A percentile compares a stretch with the other conserved stretches of the same genome.
Conservation (phyloP, 2,797 vertebrate genomes). For the Urosaurus nigricauda region DNA sequence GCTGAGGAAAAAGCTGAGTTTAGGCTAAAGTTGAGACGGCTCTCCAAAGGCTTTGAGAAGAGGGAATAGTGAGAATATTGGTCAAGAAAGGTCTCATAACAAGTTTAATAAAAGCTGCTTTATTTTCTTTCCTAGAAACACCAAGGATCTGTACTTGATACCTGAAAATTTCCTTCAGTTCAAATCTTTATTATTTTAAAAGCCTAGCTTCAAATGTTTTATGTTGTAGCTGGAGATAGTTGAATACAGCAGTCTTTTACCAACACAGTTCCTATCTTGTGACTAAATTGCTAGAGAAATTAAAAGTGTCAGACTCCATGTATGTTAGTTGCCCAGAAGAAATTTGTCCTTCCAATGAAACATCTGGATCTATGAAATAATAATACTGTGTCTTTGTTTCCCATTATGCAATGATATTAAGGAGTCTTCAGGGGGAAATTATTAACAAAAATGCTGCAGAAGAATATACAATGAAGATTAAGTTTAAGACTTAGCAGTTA, state of each 20-base stretch:
- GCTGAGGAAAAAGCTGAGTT: slow-evolving; percentile 70
- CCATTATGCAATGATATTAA: slow-evolving; percentile 77
- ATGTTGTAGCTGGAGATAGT: slow-evolving; percentile 44
- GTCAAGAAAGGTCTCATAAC: slow-evolving; percentile 80
- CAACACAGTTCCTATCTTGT: slow-evolving; percentile 69
- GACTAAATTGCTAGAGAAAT: slow-evolving; percentile 77
- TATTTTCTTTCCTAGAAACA: slow-evolving; percentile 80
- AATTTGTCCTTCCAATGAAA: slow-evolving; percentile 75
- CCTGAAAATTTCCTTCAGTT: slow-evolving; percentile 83
- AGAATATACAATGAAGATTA: slow-evolving; percentile 75
- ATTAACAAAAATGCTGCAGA: slow-evolving; percentile 76
- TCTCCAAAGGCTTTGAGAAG: slow-evolving; percentile 77
- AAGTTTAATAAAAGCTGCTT: slow-evolving; percentile 84
- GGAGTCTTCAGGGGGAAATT: slow-evolving; percentile 76
- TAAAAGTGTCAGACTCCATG: slow-evolving; percentile 76
- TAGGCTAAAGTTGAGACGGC: slow-evolving; percentile 73
- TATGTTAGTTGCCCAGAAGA: slow-evolving; percentile 72
- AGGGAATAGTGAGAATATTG: slow-evolving; percentile 75
- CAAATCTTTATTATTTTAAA: slow-evolving; percentile 83
- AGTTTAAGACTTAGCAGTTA: slow-evolving; percentile 74
- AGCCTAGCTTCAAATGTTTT: slow-evolving; percentile 59
- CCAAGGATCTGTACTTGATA: slow-evolving; percentile 80
- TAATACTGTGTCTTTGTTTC: slow-evolving; percentile 77
- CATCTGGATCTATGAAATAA: slow-evolving; percentile 77
- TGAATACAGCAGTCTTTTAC: slow-evolving; percentile 73